Evolutionary conservation across 2,113 vertebrate species (phyloP).

Genomic region (Equus przewalskii): DNA sequence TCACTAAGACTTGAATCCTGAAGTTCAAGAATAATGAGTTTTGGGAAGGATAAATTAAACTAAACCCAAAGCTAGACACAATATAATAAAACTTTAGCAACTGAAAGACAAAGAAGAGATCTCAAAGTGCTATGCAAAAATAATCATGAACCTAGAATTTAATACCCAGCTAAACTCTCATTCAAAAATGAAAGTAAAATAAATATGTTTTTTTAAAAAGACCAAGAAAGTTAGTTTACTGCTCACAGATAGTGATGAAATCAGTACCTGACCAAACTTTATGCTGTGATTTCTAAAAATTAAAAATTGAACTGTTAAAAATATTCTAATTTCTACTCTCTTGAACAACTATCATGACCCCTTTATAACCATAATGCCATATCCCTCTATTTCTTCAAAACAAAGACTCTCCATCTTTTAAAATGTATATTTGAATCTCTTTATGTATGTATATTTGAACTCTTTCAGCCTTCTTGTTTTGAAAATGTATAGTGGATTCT

Average conservation of each 20-base stretch:
- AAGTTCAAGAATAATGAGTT: not conserved
- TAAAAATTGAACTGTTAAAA: not conserved
- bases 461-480: not conserved
- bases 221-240: not conserved
- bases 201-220: not conserved
- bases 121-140: not conserved
- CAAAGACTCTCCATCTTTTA: not conserved
- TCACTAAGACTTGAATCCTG: not conserved
- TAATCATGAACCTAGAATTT: not conserved
- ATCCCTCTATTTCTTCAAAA: slow-evolving; percentile 22
- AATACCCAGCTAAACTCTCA: slow-evolving; percentile 18
- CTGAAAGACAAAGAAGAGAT: not conserved
- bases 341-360: not conserved
- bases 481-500: not conserved
- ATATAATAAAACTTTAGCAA: not conserved
- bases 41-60: not conserved
- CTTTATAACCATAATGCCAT: not conserved
- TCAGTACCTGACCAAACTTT: not conserved
- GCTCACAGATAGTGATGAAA: not conserved
- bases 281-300: not conserved
- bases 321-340: not conserved
- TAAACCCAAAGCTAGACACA: not conserved
- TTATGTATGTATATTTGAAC: not conserved
- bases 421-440: not conserved
- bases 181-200: slow-evolving; percentile 32